Conservation (phyloP, 2,113 vertebrate species). For the Clarias macrocephalus region DNA sequence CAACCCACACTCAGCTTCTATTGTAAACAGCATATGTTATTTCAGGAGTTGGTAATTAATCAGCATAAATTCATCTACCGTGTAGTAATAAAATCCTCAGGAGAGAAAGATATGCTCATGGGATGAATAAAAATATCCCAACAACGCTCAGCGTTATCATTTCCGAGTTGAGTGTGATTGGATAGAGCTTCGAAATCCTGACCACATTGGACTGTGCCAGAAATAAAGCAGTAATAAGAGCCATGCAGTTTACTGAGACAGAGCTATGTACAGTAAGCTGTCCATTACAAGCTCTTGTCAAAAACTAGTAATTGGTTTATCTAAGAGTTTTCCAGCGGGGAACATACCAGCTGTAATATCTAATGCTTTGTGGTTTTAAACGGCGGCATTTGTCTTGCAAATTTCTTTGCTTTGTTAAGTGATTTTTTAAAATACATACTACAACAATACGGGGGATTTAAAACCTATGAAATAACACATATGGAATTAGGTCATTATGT, state of each 20-base stretch:
- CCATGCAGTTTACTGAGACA: not conserved
- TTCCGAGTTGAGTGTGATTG: not conserved
- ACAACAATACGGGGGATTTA: too few relatives aligned
- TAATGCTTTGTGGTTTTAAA: not conserved
- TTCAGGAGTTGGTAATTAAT: conserved; percentile 2
- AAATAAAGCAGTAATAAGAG: not conserved
- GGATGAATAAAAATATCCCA: not conserved
- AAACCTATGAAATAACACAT: too few relatives aligned
- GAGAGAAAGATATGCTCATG: too few relatives aligned
- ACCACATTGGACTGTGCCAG: not conserved
- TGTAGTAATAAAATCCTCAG: not conserved
- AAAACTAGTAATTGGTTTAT: conserved; percentile 23
- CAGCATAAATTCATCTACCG: not conserved
- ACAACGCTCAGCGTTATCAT: not conserved
- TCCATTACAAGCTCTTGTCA: not conserved
- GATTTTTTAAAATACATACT: too few relatives aligned
- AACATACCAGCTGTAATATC: conserved; percentile 1
- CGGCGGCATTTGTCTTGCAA: conserved; percentile 6
- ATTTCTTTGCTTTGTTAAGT: too few relatives aligned
- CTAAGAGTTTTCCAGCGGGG: conserved; percentile 10
- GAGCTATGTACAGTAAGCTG: not conserved
- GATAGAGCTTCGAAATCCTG: not conserved
- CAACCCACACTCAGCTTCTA: not conserved
- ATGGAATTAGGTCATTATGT: too few relatives aligned
- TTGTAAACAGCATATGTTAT: conserved; percentile 16